Conservation (phyloP, 1,140 invertebrate genomes). For the Drosophila bipectinata region DNA sequence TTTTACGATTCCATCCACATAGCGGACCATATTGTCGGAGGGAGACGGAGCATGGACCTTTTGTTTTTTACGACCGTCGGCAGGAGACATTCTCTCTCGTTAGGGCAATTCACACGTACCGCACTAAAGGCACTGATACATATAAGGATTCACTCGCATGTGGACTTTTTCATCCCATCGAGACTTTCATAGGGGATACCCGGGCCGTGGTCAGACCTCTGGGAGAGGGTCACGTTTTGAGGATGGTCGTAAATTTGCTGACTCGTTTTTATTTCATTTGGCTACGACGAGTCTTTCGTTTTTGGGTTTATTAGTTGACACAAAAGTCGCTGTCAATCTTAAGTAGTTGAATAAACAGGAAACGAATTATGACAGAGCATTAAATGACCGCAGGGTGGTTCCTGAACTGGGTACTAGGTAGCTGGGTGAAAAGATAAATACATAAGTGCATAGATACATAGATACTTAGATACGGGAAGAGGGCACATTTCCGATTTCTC, state of each 20-base stretch:
- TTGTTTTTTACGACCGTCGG: slow-evolving; percentile 71
- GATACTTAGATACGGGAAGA: not conserved
- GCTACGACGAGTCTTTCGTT: slow-evolving; percentile 34
- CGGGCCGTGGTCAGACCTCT: slow-evolving; percentile 42
- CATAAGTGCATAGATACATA: not conserved
- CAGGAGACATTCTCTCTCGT: slow-evolving; percentile 50
- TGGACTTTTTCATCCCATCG: slow-evolving; percentile 18
- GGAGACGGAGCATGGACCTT: slow-evolving; percentile 49
- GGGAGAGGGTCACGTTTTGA: slow-evolving; percentile 45
- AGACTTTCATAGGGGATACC: not conserved
- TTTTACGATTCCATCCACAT: slow-evolving; percentile 49
- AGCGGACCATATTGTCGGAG: not conserved
- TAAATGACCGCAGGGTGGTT: slow-evolving; percentile 57
- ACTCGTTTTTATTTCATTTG: slow-evolving; percentile 51
- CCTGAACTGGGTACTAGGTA: not conserved
- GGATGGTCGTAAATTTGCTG: slow-evolving; percentile 56
- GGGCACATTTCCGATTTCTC: slow-evolving; percentile 20
- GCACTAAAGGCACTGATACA: slow-evolving; percentile 73
- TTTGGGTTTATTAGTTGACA: slow-evolving; percentile 57
- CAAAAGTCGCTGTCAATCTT: slow-evolving; percentile 51
- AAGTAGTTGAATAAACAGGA: slow-evolving; percentile 54
- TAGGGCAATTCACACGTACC: slow-evolving; percentile 67
- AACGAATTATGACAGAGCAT: slow-evolving; percentile 52
- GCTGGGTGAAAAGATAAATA: no score
- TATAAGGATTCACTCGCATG: slow-evolving; percentile 42